Conservation (phyloP, 2,113 vertebrate genomes). For the Dicrurus megarhynchus region DNA sequence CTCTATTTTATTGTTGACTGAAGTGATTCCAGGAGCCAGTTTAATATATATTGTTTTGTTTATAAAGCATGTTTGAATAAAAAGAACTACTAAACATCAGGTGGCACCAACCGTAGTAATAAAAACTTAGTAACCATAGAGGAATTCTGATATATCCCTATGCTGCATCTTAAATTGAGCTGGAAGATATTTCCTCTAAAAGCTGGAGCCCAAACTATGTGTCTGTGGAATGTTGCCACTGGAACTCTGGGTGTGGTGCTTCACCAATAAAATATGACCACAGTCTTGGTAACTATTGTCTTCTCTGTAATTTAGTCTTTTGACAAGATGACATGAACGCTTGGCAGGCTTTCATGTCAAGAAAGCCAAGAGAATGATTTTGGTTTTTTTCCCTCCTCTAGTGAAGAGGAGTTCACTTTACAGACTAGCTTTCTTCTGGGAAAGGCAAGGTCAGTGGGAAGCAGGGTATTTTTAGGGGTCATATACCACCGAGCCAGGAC, state of each 20-base stretch:
- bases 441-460: slow-evolving; percentile 17
- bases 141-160: background rate
- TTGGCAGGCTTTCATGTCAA: slow-evolving; percentile 11
- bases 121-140: background rate
- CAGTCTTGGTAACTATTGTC: background rate
- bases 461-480: slow-evolving; percentile 55
- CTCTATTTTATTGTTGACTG: background rate
- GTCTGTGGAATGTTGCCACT: background rate
- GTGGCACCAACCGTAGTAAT: background rate
- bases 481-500: background rate
- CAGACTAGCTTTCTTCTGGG: slow-evolving; percentile 28
- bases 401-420: background rate
- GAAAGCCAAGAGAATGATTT: background rate
- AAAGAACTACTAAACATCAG: background rate
- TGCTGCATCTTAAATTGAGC: background rate
- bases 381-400: background rate
- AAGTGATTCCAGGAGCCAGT: background rate
- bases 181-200: background rate
- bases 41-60: background rate
- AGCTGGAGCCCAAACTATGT: background rate
- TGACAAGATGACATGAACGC: background rate
- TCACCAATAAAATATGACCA: background rate
- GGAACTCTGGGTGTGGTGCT: background rate
- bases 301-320: background rate
- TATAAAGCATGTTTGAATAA: background rate